Base-by-base conservation (phyloP, 2,888 invertebrate genomes). In the Orthonevra nobilis region DNA sequence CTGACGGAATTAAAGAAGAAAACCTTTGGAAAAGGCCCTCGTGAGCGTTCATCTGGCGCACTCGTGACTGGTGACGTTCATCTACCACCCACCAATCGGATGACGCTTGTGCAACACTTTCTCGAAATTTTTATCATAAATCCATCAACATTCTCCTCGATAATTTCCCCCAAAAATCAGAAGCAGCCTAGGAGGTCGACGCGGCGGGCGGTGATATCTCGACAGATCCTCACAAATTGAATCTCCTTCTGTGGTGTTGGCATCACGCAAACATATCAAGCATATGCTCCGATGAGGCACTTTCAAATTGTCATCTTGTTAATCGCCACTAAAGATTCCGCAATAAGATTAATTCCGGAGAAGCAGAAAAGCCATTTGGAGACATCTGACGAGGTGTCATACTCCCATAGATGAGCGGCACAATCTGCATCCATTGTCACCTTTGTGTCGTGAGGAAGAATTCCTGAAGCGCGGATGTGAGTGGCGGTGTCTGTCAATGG, bases 351-450 rank as follows among this genome's bases (percentile, higher is more conserved):
- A 7, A 40, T 70, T 50, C 70, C 44, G 50, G 63, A 20, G n/a
- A 23, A 46, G 26, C 0, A n/a, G 9, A 38, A 28, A 36, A 54
- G 44, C 26, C 54, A 20, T 26, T 34, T 52, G 70, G 30, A n/a
- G 48, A 32, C 7, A 17, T 10, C 10, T 48, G 15, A 50, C n/a
- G 36, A 64, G 56, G 70, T 77, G 75, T 70, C 75, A 70, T 63
- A 70, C 38, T 44, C 42, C 30, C 48, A 23, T 26, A 40, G 42
- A 36, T 30, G 26, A n/a, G n/a, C 19, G 54, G 32, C 19, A 44
- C 52, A 70, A 70, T 64, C 70, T 77, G 70, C 70, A 77, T 77
- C 75, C 52, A 70, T 77, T 70, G 70, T 61, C 69, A 75, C 10
- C 48, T 46, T 40, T 46, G 44, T 38, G 19, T 12, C 14, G 15